Evolutionary conservation across 2,888 invertebrate species (phyloP).

Genomic region (Pandemis cinnamomeana): DNA sequence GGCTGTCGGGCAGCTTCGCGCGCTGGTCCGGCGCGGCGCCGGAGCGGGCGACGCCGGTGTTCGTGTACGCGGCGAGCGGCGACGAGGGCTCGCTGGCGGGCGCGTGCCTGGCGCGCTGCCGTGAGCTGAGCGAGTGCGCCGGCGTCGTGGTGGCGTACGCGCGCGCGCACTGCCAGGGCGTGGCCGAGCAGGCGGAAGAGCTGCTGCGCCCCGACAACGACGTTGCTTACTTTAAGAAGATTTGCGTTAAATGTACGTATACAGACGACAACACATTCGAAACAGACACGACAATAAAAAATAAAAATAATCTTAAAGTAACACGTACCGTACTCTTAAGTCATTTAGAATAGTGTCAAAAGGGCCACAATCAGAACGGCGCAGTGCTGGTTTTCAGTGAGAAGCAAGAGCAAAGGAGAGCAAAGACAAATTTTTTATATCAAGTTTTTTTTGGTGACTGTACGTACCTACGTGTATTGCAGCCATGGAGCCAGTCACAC

Average conservation of each 20-base stretch:
- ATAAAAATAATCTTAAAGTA: too few species aligned
- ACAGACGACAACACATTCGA: neutral
- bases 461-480: too few species aligned
- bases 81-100: conserved; percentile 75
- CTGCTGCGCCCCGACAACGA: conserved; percentile 79
- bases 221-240: conserved; percentile 87
- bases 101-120: conserved; percentile 76
- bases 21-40: conserved; percentile 75
- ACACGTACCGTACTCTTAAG: too few species aligned
- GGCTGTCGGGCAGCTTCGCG: conserved; percentile 63
- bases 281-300: too few species aligned
- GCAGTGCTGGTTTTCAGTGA: too few species aligned
- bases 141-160: conserved; percentile 78
- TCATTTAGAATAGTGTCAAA: too few species aligned
- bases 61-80: conserved; percentile 76
- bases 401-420: too few species aligned
- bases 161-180: conserved; percentile 78
- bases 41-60: conserved; percentile 70
- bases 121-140: conserved; percentile 74
- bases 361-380: too few species aligned
- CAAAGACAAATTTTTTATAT: too few species aligned
- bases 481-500: too few species aligned
- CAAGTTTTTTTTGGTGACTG: too few species aligned
- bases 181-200: conserved; percentile 58
- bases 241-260: conserved; percentile 84